These are phyloP conservation scores for Liopterus haemorrhoidalis DNA, from an alignment of 2,888 invertebrate genomes.

Conservation along the genomic window DNA sequence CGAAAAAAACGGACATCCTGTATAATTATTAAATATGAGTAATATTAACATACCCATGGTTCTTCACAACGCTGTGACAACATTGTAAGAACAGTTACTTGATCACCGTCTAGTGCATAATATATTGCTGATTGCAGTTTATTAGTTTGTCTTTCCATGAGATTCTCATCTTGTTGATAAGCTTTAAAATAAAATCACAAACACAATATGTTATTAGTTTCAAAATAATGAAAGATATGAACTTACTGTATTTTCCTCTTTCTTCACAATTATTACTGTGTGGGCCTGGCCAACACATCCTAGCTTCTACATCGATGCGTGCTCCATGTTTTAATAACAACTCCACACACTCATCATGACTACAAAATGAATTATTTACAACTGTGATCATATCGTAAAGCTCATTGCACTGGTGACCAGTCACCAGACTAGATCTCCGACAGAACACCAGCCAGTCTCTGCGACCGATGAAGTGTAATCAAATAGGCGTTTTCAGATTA, in stretches of 20 bases:
- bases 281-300: conserved; percentile 70
- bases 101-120: conserved; percentile 68
- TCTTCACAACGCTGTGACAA: conserved; percentile 63
- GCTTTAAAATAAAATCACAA: conserved; percentile 34
- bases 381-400: no score
- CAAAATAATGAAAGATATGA: not conserved
- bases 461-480: no score
- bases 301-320: conserved; percentile 62
- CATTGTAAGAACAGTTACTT: conserved; percentile 61
- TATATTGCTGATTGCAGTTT: conserved; percentile 64
- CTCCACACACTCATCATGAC: conserved; percentile 63
- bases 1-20: no score
- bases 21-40: conserved; percentile 6
- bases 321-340: conserved; percentile 63
- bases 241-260: conserved; percentile 56
- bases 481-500: no score
- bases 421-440: no score
- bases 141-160: conserved; percentile 47
- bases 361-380: conserved; percentile 36
- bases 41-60: conserved; percentile 57
- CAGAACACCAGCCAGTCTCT: no score
- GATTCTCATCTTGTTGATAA: conserved; percentile 50
- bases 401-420: no score
- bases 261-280: conserved; percentile 67
- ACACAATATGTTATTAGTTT: not conserved